phyloP scores from a whole-genome alignment of 2,888 invertebrate species.

The Ommatoiulus sabulosus region DNA sequence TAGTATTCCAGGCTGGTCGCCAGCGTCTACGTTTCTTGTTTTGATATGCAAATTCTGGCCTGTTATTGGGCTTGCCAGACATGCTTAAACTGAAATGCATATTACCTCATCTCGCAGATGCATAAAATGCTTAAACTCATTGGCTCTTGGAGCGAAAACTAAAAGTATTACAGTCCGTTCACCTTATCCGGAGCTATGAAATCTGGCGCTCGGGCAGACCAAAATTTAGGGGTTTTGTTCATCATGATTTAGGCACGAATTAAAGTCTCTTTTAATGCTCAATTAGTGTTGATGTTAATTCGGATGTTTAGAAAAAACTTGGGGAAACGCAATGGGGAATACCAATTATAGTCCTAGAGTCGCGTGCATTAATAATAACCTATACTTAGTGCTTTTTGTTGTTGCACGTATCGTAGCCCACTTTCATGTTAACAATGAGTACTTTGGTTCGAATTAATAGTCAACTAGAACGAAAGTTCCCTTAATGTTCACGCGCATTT shows the following conservation, averaged over 20 bases:
- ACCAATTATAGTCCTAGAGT: background rate
- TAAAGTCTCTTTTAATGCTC: background rate
- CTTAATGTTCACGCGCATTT: background rate
- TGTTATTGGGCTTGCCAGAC: background rate
- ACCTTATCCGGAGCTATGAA: background rate
- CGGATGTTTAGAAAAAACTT: background rate
- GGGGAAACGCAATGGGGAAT: background rate
- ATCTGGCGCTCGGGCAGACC: background rate
- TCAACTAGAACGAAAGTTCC: background rate
- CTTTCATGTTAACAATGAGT: background rate
- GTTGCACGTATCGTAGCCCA: background rate
- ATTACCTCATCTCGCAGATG: background rate
- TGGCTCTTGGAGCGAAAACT: background rate
- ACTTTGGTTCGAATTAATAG: background rate
- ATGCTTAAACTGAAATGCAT: background rate
- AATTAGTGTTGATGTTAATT: background rate
- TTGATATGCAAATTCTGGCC: constrained; percentile 18
- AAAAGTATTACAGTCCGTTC: background rate
- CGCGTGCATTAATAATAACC: background rate
- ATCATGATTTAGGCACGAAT: background rate
- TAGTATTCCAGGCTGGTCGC: constrained; percentile 12
- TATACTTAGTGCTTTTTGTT: background rate
- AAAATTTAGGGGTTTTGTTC: background rate
- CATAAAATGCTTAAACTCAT: constrained; percentile 23
- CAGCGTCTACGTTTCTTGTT: background rate